phyloP scores from a whole-genome alignment of 2,888 invertebrate genomes.

The Acrobasis consociella region DNA sequence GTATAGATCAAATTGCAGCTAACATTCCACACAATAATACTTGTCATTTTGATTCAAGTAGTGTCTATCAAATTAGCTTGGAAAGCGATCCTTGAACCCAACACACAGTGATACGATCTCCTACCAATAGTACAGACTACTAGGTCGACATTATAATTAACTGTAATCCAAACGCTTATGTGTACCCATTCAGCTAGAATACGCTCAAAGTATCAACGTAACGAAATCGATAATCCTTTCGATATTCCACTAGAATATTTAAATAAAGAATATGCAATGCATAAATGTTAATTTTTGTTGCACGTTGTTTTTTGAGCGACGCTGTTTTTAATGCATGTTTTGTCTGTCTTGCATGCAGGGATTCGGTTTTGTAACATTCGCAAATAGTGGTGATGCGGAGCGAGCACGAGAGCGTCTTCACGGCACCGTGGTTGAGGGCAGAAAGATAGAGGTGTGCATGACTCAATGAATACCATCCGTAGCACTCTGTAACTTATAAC shows the following conservation, averaged over 20 bases:
- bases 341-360: slow-evolving; percentile 99
- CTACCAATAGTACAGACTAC: slow-evolving; percentile 68
- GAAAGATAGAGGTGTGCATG: slow-evolving; percentile 99
- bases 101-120: slow-evolving; percentile 62
- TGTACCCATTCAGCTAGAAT: slow-evolving; percentile 81
- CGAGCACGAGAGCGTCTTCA: slow-evolving; percentile 99
- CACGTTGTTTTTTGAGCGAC: slow-evolving; percentile 90
- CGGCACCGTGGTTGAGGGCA: slow-evolving; percentile 99
- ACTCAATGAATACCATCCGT: slow-evolving; percentile 85
- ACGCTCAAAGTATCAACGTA: slow-evolving; percentile 83
- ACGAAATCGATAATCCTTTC: slow-evolving; percentile 73
- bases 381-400: slow-evolving; percentile 99
- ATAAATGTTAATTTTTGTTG: slow-evolving; percentile 88
- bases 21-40: slow-evolving; percentile 68
- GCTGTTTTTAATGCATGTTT: slow-evolving; percentile 96
- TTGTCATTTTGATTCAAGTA: slow-evolving; percentile 62
- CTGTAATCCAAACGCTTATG: slow-evolving; percentile 80
- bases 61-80: slow-evolving; percentile 61
- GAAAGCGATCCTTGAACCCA: slow-evolving; percentile 52
- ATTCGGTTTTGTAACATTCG: slow-evolving; percentile 99
- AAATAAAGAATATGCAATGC: slow-evolving; percentile 82
- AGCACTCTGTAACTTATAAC: slow-evolving; percentile 86
- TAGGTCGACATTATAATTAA: slow-evolving; percentile 70
- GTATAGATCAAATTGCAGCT: slow-evolving; percentile 79
- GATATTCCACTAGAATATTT: slow-evolving; percentile 78